Evolutionary conservation across 2,888 invertebrate species (phyloP).

Genomic region (Gymnosoma rotundatum): DNA sequence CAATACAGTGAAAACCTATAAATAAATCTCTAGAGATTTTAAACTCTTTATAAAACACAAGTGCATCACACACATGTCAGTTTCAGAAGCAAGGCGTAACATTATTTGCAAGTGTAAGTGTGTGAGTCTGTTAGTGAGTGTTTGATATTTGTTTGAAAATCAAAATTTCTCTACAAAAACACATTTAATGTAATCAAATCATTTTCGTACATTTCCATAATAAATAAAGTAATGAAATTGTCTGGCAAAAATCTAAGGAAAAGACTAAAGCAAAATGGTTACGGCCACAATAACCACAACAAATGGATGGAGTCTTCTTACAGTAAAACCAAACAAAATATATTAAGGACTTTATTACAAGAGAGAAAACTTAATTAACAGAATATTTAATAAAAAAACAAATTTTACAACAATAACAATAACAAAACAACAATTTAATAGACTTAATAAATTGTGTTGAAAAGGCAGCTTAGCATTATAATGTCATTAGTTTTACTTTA

Average conservation of each 20-base stretch:
- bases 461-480: conserved; percentile 9
- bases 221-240: conserved; percentile 48
- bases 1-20: conserved; percentile 28
- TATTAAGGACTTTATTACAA: conserved; percentile 33
- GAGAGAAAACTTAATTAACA: conserved; percentile 43
- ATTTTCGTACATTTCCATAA: conserved; percentile 51
- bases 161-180: conserved; percentile 35
- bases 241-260: conserved; percentile 27
- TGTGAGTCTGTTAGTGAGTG: neutral
- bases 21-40: conserved; percentile 26
- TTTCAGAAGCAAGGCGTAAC: neutral
- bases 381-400: conserved; percentile 17
- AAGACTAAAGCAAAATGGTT: neutral
- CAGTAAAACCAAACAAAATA: conserved; percentile 42
- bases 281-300: conserved; percentile 45
- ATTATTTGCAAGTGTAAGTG: neutral
- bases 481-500: neutral
- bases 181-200: conserved; percentile 48
- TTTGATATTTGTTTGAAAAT: conserved; percentile 30
- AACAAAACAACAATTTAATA: conserved; percentile 40
- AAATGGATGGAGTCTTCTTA: conserved; percentile 44
- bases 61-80: conserved; percentile 1
- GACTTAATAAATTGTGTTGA: conserved; percentile 16
- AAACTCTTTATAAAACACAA: conserved; percentile 5
- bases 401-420: conserved; percentile 21